Conservation (phyloP, 2,888 invertebrate species). For the Apomyelois bistriatella region DNA sequence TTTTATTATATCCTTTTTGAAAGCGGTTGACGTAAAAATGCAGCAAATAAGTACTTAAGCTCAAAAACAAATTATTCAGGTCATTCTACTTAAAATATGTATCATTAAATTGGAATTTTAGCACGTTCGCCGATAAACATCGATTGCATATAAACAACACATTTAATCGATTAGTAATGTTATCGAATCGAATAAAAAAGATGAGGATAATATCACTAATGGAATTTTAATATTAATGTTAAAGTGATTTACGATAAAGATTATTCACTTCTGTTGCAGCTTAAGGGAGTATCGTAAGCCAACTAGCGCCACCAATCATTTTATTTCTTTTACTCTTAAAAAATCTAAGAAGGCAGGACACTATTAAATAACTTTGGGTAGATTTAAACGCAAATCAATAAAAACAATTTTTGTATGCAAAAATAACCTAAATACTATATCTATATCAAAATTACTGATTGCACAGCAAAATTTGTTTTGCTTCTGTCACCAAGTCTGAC, state of each 20-base stretch:
- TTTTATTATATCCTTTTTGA: too few relatives aligned
- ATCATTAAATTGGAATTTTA: constrained; percentile 5
- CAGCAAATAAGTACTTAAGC: neutral
- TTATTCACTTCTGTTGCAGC: neutral
- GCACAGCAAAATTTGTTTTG: too few relatives aligned
- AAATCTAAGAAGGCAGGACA: too few relatives aligned
- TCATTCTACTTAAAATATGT: neutral
- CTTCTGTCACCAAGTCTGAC: too few relatives aligned
- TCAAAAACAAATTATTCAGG: neutral
- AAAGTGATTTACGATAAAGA: neutral
- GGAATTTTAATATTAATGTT: constrained; percentile 8
- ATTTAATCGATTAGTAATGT: constrained; percentile 18
- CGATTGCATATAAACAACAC: constrained; percentile 8
- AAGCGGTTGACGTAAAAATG: neutral
- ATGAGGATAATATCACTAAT: neutral
- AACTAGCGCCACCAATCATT: too few relatives aligned
- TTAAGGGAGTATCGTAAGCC: too few relatives aligned
- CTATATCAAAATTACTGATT: too few relatives aligned
- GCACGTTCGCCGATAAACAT: constrained; percentile 4
- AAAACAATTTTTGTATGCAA: too few relatives aligned
- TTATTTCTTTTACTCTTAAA: too few relatives aligned
- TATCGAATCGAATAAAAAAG: constrained; percentile 15
- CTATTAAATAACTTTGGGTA: too few relatives aligned
- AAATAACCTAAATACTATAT: too few relatives aligned
- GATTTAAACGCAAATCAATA: too few relatives aligned